These are phyloP conservation scores for Drosophila insularis DNA, from an alignment of 1,140 invertebrate genomes.

Conservation along the genomic window DNA sequence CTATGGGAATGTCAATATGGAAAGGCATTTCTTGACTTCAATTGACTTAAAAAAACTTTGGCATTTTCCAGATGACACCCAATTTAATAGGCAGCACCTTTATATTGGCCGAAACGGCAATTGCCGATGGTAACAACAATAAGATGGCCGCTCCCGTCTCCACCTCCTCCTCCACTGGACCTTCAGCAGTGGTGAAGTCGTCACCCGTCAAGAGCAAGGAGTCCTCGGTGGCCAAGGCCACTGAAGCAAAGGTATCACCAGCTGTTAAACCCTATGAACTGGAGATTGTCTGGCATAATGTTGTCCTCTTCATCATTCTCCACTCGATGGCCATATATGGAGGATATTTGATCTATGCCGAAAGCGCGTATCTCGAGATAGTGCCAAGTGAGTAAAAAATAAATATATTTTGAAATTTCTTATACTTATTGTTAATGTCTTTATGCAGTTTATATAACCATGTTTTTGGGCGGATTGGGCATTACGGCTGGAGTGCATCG, in stretches of 20 bases:
- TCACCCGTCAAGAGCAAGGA: conserved; percentile 31
- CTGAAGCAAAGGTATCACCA: conserved; percentile 7
- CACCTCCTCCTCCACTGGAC: conserved; percentile 14
- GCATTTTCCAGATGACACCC: conserved; percentile 73
- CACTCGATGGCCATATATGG: conserved; percentile 88
- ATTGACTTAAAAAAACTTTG: conserved; percentile 9
- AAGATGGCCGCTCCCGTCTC: conserved; percentile 59
- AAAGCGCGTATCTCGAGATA: conserved; percentile 85
- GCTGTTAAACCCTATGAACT: conserved; percentile 58
- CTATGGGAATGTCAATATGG: conserved; percentile 35
- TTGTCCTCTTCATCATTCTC: conserved; percentile 86
- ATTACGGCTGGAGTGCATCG: conserved; percentile 93
- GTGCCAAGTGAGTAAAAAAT: conserved; percentile 84
- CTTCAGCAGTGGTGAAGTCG: conserved; percentile 23
- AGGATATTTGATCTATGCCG: conserved; percentile 85
- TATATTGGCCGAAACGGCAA: conserved; percentile 75
- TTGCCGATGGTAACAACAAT: conserved; percentile 74
- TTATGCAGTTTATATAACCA: conserved; percentile 51
- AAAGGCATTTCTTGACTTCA: conserved; percentile 9
- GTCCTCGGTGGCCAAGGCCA: conserved; percentile 15
- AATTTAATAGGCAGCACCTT: conserved; percentile 81
- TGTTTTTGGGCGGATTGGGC: conserved; percentile 84
- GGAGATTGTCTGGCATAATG: conserved; percentile 90
- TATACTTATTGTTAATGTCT: neutral
- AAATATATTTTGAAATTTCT: neutral